Base-by-base conservation (phyloP, 2,797 vertebrate species). In the Prionace glauca region DNA sequence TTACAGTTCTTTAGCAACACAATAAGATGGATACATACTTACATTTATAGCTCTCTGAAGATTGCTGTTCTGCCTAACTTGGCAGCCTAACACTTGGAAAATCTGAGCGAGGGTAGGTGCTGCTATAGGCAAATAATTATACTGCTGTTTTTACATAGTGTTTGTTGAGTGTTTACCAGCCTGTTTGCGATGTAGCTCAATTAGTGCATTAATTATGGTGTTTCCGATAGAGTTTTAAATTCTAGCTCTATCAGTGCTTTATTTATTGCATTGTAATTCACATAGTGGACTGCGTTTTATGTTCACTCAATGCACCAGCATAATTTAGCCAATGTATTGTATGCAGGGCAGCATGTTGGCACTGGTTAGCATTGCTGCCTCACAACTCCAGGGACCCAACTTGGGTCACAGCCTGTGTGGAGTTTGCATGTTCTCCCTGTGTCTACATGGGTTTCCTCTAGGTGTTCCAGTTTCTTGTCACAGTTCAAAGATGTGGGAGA, bases 111-210 rank as follows among this genome's bases (percentile, higher is more conserved):
- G 71, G 60, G 93, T 24, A 95, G 93, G 93, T 26, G 24, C 56
- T 29, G 93, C 9, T 77, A 9, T 9, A 20, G 36, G 50, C 93
- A 74, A 50, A 74, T 95, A 95, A 95, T 95, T 95, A 95, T 74
- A 50, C 93, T 95, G 93, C 71, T 95, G 93, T 56, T 56, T 95
- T 95, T 77, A 95, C 71, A 32, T 24, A 95, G 93, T 77, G 93
- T 95, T 95, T 95, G 69, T 77, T 56, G 93, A 95, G 93, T 95
- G 93, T 95, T 92, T 92, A 69, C 90, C 90, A 92, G 24, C 90
- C n/a, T 67, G 62, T 36, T 74, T 77, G 69, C 74, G 71, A 32
- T 20, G 41, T 56, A 56, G 93, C 69, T 74, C 69, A 74, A 95
- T 95, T 56, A n/a, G 69, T 20, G 93, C 9, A 50, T 74, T 95